Conservation (phyloP, 2,113 vertebrate species). For the Petromus typicus region DNA sequence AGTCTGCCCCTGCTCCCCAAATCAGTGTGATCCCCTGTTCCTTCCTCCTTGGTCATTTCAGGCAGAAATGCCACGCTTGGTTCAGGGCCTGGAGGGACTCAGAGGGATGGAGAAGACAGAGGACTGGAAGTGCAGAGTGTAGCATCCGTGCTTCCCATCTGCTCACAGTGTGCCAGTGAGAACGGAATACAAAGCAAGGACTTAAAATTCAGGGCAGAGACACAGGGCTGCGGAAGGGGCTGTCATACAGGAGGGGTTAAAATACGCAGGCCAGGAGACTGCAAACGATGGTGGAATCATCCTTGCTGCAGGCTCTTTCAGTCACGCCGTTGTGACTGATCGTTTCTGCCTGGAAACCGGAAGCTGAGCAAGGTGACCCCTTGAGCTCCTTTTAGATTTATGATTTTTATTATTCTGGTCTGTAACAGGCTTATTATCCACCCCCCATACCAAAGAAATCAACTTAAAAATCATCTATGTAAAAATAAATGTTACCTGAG, state of each 20-base stretch:
- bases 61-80: neutral
- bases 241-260: neutral
- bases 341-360: constrained; percentile 37
- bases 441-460: neutral
- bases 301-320: constrained; percentile 20
- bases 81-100: neutral
- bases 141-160: neutral
- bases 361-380: constrained; percentile 51
- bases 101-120: neutral
- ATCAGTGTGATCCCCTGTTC: neutral
- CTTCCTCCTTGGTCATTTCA: neutral
- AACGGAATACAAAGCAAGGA: constrained; percentile 62
- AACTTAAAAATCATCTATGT: constrained; percentile 50
- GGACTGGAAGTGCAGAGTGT: neutral
- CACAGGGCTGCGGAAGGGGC: neutral
- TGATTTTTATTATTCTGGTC: constrained; percentile 46
- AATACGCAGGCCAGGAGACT: neutral
- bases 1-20: neutral
- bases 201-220: constrained; percentile 70
- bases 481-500: constrained; percentile 16
- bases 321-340: neutral
- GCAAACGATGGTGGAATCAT: neutral
- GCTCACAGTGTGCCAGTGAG: neutral
- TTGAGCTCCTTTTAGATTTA: constrained; percentile 38
- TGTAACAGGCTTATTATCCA: neutral